Evolutionary conservation across 2,797 vertebrate species (phyloP), one percentile per base, ranked within the genome.

Genomic region (Oryzias dopingdopingensis): DNA sequence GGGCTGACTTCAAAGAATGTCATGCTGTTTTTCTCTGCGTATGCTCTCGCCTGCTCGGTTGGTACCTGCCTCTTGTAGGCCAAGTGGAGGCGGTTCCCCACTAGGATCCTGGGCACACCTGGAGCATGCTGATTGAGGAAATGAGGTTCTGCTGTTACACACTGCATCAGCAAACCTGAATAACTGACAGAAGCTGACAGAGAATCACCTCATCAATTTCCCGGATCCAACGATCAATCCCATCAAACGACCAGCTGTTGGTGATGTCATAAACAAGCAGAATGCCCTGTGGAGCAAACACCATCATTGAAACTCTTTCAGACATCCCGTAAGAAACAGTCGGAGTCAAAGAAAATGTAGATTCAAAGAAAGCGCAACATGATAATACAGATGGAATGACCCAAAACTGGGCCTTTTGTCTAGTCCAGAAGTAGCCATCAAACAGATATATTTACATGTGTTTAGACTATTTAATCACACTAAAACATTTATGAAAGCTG

Each of bases 1-100:
- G 97, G 97, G 76, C 97, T 99, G 90, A 99, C 96, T 80, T 99
- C 97, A 0, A 99, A 99, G 83, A 99, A 99, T 0, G 97, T 99
- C 97, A 99, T 99, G 83, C 94, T 94, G 77, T 98, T 99, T 86
- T 97, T 98, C 83, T 99, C 97, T 0, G 97, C 97, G 0, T 99
- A 98, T 1, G 97, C 94, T 0, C 96, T 91, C 0, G 97, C 97
- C 81, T 97, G 97, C 88, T 99, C 97, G 0, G 97, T 98, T 0
- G 96, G 96, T 29, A 99, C 97, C 88, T 98, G 96, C 17, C 97
- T 86, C 84, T 98, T 99, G 86, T 98, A 99, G 42, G 97, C 97
- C 46, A 99, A 76, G 75, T 99, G 97, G 15, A 99, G 93, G 59
- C 97, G 91, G 80, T 98, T 99, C 1, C 97, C 97, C 47, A 99